Evolutionary conservation across 2,888 invertebrate genomes (phyloP).

Genomic region (Heliothis peltigera): DNA sequence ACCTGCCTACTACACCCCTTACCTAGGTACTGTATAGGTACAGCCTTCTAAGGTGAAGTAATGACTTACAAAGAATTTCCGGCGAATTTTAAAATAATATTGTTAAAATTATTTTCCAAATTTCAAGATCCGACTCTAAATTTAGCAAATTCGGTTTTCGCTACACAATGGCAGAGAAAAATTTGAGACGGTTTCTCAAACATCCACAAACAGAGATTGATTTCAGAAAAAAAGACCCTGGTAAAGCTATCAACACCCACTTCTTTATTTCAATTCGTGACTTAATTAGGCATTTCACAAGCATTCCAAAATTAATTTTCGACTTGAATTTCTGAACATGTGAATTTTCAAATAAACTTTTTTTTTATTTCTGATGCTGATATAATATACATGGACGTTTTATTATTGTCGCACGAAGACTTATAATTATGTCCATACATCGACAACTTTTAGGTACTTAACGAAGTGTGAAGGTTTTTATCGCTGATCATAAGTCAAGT

Average conservation of each 20-base stretch:
- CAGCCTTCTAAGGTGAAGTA: too few species aligned
- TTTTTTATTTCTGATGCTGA: too few species aligned
- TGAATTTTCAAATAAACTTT: too few species aligned
- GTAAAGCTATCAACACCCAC: slow-evolving; percentile 4
- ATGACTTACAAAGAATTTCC: too few species aligned
- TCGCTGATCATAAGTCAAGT: too few species aligned
- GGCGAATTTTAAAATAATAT: too few species aligned
- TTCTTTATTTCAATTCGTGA: neutral
- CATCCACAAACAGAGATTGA: neutral
- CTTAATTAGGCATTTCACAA: neutral
- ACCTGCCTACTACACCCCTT: too few species aligned
- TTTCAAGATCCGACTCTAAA: too few species aligned
- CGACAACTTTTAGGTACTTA: slow-evolving; percentile 17
- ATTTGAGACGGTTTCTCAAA: neutral
- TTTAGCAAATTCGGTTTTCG: neutral
- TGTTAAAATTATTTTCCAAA: too few species aligned
- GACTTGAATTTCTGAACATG: slow-evolving; percentile 27
- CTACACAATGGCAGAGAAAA: neutral
- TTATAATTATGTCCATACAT: slow-evolving; percentile 5
- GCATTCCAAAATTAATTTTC: slow-evolving; percentile 4
- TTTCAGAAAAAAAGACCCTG: neutral
- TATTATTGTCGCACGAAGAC: too few species aligned
- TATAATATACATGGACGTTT: too few species aligned
- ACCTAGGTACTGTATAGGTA: too few species aligned
- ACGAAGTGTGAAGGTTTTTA: slow-evolving; percentile 25